Percentiles rank a stretch among this genome's conserved stretches.
phyloP scores from a whole-genome alignment of 1,140 invertebrate genomes.

The Anthonomus grandis region DNA sequence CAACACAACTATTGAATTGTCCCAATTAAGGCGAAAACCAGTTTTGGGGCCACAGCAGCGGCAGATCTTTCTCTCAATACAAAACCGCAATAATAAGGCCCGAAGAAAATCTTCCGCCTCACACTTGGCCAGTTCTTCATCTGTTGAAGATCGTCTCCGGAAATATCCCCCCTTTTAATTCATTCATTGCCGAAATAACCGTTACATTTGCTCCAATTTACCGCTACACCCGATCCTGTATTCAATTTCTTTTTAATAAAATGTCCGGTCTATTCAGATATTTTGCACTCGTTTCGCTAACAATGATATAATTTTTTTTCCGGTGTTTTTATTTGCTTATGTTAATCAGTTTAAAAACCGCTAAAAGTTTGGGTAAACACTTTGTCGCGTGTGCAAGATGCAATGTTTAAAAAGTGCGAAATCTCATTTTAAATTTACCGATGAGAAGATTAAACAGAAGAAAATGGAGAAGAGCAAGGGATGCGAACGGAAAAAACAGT shows the following conservation, averaged over 20 bases:
- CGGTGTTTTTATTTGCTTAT: constrained; percentile 9
- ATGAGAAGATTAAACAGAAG: constrained; percentile 14
- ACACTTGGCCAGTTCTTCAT: constrained; percentile 34
- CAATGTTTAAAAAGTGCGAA: constrained; percentile 25
- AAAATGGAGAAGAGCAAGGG: constrained; percentile 21
- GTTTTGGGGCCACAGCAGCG: constrained; percentile 20
- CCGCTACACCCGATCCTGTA: constrained; percentile 17
- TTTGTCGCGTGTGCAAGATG: not conserved
- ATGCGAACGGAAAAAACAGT: constrained; percentile 8
- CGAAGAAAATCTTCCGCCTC: constrained; percentile 33
- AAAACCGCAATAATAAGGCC: constrained; percentile 32
- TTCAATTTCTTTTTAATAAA: no score
- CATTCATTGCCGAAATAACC: constrained; percentile 19
- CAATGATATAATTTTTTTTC: constrained; percentile 1
- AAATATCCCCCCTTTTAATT: constrained; percentile 18
- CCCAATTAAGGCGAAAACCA: constrained; percentile 25
- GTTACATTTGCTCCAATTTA: constrained; percentile 30
- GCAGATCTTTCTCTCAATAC: constrained; percentile 20
- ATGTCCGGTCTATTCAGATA: constrained; percentile 22
- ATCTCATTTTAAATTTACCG: constrained; percentile 19
- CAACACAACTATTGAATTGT: constrained; percentile 24
- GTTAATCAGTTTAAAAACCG: constrained; percentile 8
- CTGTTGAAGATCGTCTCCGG: constrained; percentile 21
- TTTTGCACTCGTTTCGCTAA: constrained; percentile 6
- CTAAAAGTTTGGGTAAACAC: constrained; percentile 10